Conservation (phyloP, 2,113 vertebrate genomes). For the Crotalus horridus region DNA sequence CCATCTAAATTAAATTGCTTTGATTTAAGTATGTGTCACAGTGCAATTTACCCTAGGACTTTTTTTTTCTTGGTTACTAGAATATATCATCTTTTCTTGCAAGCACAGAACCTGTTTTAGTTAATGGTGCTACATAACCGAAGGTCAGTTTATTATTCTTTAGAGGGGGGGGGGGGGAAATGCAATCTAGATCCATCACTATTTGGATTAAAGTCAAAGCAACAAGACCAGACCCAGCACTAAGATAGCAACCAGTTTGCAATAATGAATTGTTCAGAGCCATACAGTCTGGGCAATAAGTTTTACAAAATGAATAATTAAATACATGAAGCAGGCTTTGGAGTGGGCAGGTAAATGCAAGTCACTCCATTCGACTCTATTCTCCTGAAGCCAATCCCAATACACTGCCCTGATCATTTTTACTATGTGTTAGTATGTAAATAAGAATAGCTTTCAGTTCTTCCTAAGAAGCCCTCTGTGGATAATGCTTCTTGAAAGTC, state of each 20-base stretch:
- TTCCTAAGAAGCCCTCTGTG: neutral
- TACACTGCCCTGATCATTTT: neutral
- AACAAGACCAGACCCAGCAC: neutral
- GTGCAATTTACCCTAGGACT: conserved; percentile 41
- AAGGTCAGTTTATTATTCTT: neutral
- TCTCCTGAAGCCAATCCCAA: conserved; percentile 10
- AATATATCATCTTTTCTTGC: conserved; percentile 42
- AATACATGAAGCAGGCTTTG: neutral
- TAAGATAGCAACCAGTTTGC: neutral
- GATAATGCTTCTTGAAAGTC: neutral
- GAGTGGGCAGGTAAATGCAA: neutral
- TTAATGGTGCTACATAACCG: conserved; percentile 31
- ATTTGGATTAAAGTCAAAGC: neutral
- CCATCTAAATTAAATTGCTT: conserved; percentile 54
- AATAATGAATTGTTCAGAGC: neutral
- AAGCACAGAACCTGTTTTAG: conserved; percentile 28
- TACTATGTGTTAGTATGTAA: neutral
- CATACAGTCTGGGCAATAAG: neutral
- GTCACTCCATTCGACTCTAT: neutral
- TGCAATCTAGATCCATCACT: neutral
- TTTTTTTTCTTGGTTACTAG: conserved; percentile 43
- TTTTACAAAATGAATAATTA: neutral
- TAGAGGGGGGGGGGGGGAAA: neutral
- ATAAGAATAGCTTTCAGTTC: neutral
- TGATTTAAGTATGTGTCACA: conserved; percentile 45